phyloP scores from a whole-genome alignment of 2,888 invertebrate genomes.

The Sesia apiformis region DNA sequence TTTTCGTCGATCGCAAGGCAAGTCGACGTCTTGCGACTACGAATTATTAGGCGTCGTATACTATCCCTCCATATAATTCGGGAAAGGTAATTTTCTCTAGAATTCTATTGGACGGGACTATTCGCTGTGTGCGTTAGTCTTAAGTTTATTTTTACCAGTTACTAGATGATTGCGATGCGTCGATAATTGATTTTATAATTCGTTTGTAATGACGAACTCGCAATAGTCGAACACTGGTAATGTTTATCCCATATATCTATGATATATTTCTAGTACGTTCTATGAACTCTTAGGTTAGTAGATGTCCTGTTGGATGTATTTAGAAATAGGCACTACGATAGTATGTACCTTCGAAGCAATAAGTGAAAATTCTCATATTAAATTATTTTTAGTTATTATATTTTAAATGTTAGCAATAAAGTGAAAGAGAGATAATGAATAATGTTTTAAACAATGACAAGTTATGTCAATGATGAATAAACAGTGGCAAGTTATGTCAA shows the following conservation, averaged over 20 bases:
- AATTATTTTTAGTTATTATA: not conserved
- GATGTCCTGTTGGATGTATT: conserved; percentile 29
- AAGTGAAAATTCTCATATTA: not conserved
- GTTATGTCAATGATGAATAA: conserved; percentile 4
- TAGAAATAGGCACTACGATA: not conserved
- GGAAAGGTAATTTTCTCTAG: conserved; percentile 73
- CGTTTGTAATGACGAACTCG: conserved; percentile 15
- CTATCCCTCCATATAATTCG: conserved; percentile 64
- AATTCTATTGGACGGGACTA: conserved; percentile 60
- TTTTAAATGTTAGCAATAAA: not conserved
- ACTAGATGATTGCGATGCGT: conserved; percentile 35
- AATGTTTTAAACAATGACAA: conserved; percentile 1
- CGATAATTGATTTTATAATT: conserved; percentile 16
- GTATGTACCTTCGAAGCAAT: not conserved
- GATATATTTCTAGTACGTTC: conserved; percentile 98
- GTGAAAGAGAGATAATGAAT: not conserved
- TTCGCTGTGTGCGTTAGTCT: conserved; percentile 44
- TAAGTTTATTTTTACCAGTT: conserved; percentile 62
- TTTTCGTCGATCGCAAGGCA: conserved; percentile 27
- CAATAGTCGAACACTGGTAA: conserved; percentile 76
- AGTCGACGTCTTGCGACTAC: conserved; percentile 23
- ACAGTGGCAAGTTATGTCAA: conserved; percentile 35
- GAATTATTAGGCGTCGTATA: conserved; percentile 40
- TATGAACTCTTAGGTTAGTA: conserved; percentile 83
- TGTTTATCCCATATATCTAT: conserved; percentile 98